Percentiles rank a stretch among this genome's conserved stretches.
Conservation (phyloP, 2,113 vertebrate genomes). For the Calidris pygmaea region DNA sequence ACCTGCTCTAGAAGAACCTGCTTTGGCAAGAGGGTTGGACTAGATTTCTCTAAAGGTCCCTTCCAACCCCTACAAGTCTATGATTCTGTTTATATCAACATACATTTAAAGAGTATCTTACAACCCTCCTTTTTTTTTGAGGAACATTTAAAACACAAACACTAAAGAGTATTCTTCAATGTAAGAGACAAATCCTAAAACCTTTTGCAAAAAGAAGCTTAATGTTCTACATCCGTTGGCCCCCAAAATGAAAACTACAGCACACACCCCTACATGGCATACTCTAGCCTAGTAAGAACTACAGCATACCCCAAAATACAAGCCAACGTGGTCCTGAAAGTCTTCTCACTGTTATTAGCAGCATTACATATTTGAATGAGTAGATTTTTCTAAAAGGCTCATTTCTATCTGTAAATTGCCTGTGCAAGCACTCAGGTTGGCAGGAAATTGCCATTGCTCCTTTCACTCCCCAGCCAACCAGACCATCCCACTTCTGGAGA, state of each 20-base stretch:
- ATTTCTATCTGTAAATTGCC: not conserved
- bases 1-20: not conserved
- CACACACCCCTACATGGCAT: not conserved
- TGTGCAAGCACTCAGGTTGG: not conserved
- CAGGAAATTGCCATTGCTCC: not conserved
- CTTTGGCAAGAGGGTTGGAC: not conserved
- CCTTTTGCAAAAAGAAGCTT: not conserved
- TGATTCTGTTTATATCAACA: rapidly evolving
- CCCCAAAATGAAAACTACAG: not conserved
- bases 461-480: not conserved
- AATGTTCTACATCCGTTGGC: not conserved
- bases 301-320: not conserved
- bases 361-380: not conserved
- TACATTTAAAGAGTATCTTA: not conserved
- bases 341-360: not conserved
- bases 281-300: not conserved
- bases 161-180: not conserved
- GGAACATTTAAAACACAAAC: not conserved
- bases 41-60: not conserved
- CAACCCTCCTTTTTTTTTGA: not conserved
- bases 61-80: not conserved
- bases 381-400: not conserved
- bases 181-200: not conserved
- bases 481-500: not conserved
- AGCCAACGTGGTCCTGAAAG: not conserved